Evolutionary conservation across 2,113 vertebrate genomes (phyloP).

Genomic region (Sceloporus tristichus): DNA sequence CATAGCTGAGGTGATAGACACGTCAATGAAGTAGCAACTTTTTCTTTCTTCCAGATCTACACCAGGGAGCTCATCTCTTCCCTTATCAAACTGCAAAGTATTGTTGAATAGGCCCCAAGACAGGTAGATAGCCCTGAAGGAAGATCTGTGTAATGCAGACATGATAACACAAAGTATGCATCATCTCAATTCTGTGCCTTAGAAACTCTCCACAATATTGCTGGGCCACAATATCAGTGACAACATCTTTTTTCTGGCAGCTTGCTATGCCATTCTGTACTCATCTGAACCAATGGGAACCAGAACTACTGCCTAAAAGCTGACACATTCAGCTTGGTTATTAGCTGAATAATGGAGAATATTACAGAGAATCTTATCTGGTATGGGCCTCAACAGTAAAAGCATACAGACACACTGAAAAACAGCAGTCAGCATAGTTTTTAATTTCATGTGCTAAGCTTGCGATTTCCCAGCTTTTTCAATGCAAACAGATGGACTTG

Average conservation of each 20-base stretch:
- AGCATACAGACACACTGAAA: neutral
- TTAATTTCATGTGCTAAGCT: neutral
- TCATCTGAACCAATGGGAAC: neutral
- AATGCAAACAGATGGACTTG: neutral
- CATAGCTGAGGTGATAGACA: neutral
- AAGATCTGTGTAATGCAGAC: neutral
- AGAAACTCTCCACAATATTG: neutral
- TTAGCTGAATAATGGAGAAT: neutral
- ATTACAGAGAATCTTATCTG: neutral
- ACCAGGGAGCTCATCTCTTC: neutral
- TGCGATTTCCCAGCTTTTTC: neutral
- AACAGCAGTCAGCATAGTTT: neutral
- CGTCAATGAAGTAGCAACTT: neutral
- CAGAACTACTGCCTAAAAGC: neutral
- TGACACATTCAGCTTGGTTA: neutral
- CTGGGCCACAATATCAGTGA: neutral
- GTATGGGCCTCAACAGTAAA: neutral
- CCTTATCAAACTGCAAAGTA: neutral
- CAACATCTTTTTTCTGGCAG: neutral
- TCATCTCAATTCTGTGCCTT: neutral
- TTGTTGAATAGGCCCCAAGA: neutral
- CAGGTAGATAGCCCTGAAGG: neutral
- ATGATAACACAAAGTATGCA: conserved; percentile 1
- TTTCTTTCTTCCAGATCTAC: neutral
- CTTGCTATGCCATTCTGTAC: neutral